These are phyloP conservation scores for Emmelina monodactyla DNA, from an alignment of 2,888 invertebrate genomes.

Conservation along the genomic window DNA sequence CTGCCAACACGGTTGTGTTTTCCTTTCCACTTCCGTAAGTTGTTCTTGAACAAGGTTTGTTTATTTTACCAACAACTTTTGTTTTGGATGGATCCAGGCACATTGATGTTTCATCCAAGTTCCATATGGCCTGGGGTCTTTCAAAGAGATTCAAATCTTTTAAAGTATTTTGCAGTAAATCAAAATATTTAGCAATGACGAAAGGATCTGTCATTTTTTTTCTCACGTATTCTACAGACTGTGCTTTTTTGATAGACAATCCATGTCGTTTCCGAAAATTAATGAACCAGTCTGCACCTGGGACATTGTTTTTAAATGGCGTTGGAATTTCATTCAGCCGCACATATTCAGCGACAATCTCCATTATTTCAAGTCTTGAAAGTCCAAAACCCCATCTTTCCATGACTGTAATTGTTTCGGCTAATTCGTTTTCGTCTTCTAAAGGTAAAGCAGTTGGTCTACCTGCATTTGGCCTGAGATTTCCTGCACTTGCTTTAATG, in stretches of 20 bases:
- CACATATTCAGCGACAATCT: slow-evolving; percentile 17
- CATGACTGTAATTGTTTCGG: neutral
- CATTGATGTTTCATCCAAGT: slow-evolving; percentile 12
- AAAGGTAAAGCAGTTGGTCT: too few relatives aligned
- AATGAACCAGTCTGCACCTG: too few relatives aligned
- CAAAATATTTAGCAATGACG: slow-evolving; percentile 8
- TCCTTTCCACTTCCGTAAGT: slow-evolving; percentile 14
- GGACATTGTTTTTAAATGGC: slow-evolving; percentile 20
- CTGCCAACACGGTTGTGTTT: slow-evolving; percentile 15
- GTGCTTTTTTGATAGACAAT: slow-evolving; percentile 18
- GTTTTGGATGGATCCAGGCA: slow-evolving; percentile 10
- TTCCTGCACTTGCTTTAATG: neutral
- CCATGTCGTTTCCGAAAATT: too few relatives aligned
- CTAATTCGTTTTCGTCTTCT: slow-evolving; percentile 1
- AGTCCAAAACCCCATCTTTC: slow-evolving; percentile 24
- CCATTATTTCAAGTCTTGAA: slow-evolving; percentile 19
- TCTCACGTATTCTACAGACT: slow-evolving; percentile 17
- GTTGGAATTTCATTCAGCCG: slow-evolving; percentile 18
- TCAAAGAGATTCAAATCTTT: slow-evolving; percentile 6
- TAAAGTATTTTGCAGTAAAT: slow-evolving; percentile 7
- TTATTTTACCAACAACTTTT: slow-evolving; percentile 10
- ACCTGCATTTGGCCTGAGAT: slow-evolving; percentile 3
- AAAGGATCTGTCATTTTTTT: slow-evolving; percentile 16
- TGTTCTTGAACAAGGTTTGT: slow-evolving; percentile 10
- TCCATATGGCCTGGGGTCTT: slow-evolving; percentile 8